These are phyloP conservation scores for Battus philenor DNA, from an alignment of 1,140 invertebrate genomes.

Conservation along the genomic window DNA sequence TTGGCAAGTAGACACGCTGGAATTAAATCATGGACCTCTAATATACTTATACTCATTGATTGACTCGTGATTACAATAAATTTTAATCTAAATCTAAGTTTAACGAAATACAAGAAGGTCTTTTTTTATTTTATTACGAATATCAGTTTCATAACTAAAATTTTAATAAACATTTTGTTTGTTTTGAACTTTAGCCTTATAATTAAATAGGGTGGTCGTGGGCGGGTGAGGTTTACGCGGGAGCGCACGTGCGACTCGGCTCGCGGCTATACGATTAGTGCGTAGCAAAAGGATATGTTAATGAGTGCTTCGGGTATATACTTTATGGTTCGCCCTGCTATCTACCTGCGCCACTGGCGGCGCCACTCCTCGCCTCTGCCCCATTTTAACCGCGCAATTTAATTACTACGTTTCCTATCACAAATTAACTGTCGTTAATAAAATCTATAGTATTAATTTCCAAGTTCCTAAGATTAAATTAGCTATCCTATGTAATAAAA, in stretches of 20 bases:
- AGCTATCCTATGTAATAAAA: too few species aligned
- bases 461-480: too few species aligned
- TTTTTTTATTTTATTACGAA: too few species aligned
- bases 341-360: conserved; percentile 26
- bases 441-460: background rate
- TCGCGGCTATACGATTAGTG: conserved; percentile 51
- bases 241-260: conserved; percentile 16
- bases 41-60: too few species aligned
- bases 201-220: conserved; percentile 15
- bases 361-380: conserved; percentile 15
- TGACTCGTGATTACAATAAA: too few species aligned
- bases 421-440: conserved; percentile 9
- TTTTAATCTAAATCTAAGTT: too few species aligned
- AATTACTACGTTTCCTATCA: conserved; percentile 17
- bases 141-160: too few species aligned
- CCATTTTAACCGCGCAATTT: conserved; percentile 6
- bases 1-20: too few species aligned
- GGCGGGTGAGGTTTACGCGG: conserved; percentile 10
- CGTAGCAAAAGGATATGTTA: conserved; percentile 56
- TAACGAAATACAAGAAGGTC: too few species aligned
- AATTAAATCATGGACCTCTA: too few species aligned
- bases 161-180: conserved; percentile 15
- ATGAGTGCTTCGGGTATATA: conserved; percentile 49
- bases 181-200: conserved; percentile 12
- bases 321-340: conserved; percentile 46